Evolutionary conservation across 2,113 vertebrate species (phyloP).

Genomic region (Ceyx melanurus): DNA sequence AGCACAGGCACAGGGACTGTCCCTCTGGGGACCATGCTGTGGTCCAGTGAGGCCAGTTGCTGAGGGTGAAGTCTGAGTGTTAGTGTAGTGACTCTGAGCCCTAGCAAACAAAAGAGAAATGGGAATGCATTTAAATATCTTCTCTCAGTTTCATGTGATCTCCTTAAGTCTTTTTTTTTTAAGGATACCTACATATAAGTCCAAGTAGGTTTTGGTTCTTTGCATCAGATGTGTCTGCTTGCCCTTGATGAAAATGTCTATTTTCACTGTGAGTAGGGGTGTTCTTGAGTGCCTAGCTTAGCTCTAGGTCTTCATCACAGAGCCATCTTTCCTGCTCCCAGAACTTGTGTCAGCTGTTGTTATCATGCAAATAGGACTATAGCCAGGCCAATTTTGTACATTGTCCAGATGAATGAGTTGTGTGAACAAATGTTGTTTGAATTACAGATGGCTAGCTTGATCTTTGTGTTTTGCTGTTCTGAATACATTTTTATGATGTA

Average conservation of each 20-base stretch:
- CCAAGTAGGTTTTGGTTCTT: neutral
- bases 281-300: neutral
- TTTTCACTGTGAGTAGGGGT: neutral
- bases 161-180: neutral
- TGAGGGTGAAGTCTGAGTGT: fast-evolving
- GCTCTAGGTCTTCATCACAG: slow-evolving; percentile 7
- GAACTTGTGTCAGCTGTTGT: slow-evolving; percentile 45
- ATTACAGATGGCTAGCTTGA: neutral
- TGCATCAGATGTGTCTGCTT: fast-evolving
- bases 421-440: slow-evolving; percentile 26
- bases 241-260: neutral
- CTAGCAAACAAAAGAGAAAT: neutral
- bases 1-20: neutral
- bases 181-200: neutral
- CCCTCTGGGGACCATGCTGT: fast-evolving
- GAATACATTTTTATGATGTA: slow-evolving; percentile 1
- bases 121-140: neutral
- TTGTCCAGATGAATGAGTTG: slow-evolving; percentile 48
- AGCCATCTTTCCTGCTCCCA: neutral
- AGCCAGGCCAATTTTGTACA: slow-evolving; percentile 33
- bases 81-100: fast-evolving
- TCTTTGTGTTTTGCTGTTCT: slow-evolving; percentile 14
- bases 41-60: neutral
- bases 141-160: neutral
- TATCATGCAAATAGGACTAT: slow-evolving; percentile 43